A percentile compares a stretch with the other conserved stretches of the same genome.
phyloP scores from a whole-genome alignment of 2,888 invertebrate species.

The Cephus pulcher region DNA sequence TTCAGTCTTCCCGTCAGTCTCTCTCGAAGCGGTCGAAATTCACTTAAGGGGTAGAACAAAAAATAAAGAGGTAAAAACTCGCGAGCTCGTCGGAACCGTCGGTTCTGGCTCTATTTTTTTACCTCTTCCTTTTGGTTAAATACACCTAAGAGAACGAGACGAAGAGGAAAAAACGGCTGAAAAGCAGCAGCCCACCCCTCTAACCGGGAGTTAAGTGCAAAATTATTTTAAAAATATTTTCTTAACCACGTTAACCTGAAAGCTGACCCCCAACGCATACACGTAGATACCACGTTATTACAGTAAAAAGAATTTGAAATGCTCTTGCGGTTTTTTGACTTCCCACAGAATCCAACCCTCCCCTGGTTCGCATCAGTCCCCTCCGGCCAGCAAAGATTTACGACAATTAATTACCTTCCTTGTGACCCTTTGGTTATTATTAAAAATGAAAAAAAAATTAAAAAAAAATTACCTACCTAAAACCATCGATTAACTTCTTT shows the following conservation, averaged over 20 bases:
- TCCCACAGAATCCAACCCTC: constrained; percentile 6
- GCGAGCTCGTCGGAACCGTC: not conserved
- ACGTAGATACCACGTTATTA: constrained; percentile 13
- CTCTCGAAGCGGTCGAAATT: constrained; percentile 9
- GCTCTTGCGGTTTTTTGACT: constrained; percentile 15
- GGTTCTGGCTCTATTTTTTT: constrained; percentile 9
- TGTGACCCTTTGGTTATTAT: not conserved
- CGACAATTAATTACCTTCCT: not conserved
- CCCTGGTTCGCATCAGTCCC: not conserved
- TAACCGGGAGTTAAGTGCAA: constrained; percentile 55
- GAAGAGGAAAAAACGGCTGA: constrained; percentile 24
- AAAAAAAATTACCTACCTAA: not conserved
- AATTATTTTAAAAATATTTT: constrained; percentile 64
- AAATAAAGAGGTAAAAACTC: not conserved
- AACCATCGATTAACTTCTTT: not conserved
- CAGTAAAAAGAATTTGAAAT: constrained; percentile 20
- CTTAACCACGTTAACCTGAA: constrained; percentile 61
- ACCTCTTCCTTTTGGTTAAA: constrained; percentile 25
- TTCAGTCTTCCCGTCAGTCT: constrained; percentile 18
- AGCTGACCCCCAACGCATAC: constrained; percentile 49
- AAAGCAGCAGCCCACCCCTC: constrained; percentile 8
- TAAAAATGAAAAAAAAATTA: not conserved
- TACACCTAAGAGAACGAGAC: constrained; percentile 28
- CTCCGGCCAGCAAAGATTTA: not conserved
- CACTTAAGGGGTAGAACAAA: not conserved